Evolutionary conservation across 2,797 vertebrate genomes (phyloP), one percentile per base, ranked within the genome.

Genomic region (Aplochiton taeniatus): DNA sequence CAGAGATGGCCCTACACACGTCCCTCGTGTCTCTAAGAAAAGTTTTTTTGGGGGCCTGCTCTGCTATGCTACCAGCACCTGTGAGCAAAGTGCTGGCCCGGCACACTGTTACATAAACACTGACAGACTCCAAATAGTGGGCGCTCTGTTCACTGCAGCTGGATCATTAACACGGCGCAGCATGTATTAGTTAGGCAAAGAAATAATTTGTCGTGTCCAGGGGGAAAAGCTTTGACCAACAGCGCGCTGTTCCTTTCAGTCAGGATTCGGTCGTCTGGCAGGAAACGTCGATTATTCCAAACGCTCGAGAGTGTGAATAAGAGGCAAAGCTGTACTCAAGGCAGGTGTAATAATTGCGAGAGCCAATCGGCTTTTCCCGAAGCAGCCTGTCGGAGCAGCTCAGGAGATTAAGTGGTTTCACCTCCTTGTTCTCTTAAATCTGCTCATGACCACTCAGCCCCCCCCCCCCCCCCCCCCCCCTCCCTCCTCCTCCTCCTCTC

Each of bases 71-170:
- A 68, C 54, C 75, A 81, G 80, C 89, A 91, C 90, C 87, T 91
- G 89, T 63, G 41, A 85, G 80, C 65, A 44, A 66, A 52, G 65
- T 69, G 70, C 77, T 78, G 82, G 81, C 74, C 72, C 46, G 63
- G 72, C 70, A 20, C 69, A 16, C 58, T 14, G 64, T 86, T 86
- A 86, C 66, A 83, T 85, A 91, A 88, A 90, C 86, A 89, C 73
- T 63, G 54, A 64, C 61, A 58, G 77, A 84, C 69, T 51, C 69
- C 11, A 4, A 90, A 92, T 89, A 92, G 87, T 88, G 77, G 79
- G 17, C 20, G 75, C 82, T 87, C 89, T 92, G 89, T 93, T 90
- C 83, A 68, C 70, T 77, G 57, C 79, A 75, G 72, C 62, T 75
- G 77, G 73, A 78, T 87, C 88, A 88, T 88, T 90, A 87, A 82